Evolutionary conservation across 2,888 invertebrate species (phyloP).

Genomic region (Melipona bicolor): DNA sequence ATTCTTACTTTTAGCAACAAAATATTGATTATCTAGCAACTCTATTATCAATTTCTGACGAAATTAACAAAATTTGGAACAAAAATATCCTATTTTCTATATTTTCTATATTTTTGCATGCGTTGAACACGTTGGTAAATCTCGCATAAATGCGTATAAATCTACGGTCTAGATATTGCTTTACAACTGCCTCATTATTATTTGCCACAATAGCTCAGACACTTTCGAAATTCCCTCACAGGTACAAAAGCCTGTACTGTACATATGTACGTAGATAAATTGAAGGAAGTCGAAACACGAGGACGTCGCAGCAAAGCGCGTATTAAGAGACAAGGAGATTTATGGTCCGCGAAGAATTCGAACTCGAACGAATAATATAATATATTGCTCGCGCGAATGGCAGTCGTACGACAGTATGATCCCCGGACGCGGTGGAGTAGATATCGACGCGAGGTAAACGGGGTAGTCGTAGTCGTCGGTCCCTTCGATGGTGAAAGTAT

Average conservation of each 20-base stretch:
- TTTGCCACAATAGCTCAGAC: no score
- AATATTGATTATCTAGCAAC: no score
- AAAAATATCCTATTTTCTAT: no score
- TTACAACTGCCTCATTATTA: no score
- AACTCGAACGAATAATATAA: constrained; percentile 36
- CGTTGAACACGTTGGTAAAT: no score
- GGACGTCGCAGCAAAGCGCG: neutral
- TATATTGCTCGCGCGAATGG: constrained; percentile 23
- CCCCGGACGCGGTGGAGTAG: constrained; percentile 22
- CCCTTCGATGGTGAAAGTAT: constrained; percentile 54
- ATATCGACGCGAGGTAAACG: constrained; percentile 54
- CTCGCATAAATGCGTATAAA: no score
- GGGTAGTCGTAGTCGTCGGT: constrained; percentile 37
- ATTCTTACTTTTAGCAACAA: no score
- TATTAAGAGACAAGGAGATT: constrained; percentile 12
- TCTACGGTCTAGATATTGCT: no score
- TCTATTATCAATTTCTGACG: no score
- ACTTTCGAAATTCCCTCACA: neutral
- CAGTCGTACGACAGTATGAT: constrained; percentile 21
- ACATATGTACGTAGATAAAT: neutral
- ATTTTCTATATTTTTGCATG: no score
- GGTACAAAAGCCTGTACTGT: neutral
- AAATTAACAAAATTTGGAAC: no score
- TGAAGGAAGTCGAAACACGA: no score
- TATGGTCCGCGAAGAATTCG: constrained; percentile 23